Evolutionary conservation across 2,888 invertebrate species (phyloP), one percentile per base, ranked within the genome.

Genomic region (Digitonthophagus gazella): DNA sequence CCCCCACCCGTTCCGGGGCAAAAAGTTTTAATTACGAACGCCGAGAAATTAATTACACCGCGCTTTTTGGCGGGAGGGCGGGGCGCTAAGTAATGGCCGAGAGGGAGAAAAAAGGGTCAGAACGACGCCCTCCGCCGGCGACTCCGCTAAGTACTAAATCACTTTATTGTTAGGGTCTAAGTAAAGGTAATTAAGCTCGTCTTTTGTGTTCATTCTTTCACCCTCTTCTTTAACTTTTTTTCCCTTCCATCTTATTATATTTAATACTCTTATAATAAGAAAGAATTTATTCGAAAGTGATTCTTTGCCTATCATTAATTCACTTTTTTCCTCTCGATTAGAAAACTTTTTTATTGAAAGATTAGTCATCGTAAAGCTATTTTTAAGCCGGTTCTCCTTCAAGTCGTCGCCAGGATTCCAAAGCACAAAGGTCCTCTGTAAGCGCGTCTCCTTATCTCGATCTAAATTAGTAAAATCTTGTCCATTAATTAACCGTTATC

Each of bases 381-480:
- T 44, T 44, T 44, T 44, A 44, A 44, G 28, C 28, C 28, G 28
- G 28, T 44, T 11, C 28, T 44, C 28, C 28, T 44, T 44, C 3
- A 6, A 44, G 28, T 44, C 28, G 28, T 44, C 28, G 28, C 28
- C 28, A 44, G 28, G 28, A 44, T 44, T 44, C 28, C 28, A 44
- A 44, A 44, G 28, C 28, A 74, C 73, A 74, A 74, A 44, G 71
- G 67, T 70, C 73, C 74, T 73, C 74, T 74, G 74, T 74, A 68
- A 71, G 71, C 71, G 15, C 61, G 22, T 28, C n/a, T 15, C 28
- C 58, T 77, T 77, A 77, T 77, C 77, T 76, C 71, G 71, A 78
- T 78, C 77, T 77, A 76, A 78, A 78, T 78, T 78, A 78, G 78
- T 78, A 73, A 77, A 77, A 77, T 76, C 76, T 76, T 75, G 71